Conservation (phyloP, 2,797 vertebrate genomes). For the Cuniculus paca region DNA sequence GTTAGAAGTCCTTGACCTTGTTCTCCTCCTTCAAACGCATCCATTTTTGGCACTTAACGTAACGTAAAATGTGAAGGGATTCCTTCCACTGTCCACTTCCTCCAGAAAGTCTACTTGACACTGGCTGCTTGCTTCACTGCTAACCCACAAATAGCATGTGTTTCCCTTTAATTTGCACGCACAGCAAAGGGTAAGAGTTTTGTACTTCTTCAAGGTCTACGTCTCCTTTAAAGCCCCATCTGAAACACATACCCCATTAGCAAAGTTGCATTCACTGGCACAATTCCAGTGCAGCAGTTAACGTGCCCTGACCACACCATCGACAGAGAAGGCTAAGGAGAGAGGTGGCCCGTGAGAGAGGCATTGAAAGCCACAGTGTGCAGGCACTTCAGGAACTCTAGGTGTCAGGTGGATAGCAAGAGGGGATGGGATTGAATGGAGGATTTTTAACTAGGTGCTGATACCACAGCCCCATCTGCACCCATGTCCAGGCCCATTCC, state of each 20-base stretch:
- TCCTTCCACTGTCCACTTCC: not conserved
- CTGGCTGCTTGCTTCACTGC: not conserved
- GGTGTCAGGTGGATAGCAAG: not conserved
- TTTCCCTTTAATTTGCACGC: not conserved
- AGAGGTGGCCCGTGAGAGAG: no score
- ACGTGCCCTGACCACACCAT: not conserved
- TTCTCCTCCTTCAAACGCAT: not conserved
- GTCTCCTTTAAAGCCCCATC: not conserved
- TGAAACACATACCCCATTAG: not conserved
- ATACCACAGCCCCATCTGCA: rapidly evolving
- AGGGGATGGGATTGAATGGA: not conserved
- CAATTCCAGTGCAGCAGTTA: not conserved
- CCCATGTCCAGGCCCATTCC: rapidly evolving
- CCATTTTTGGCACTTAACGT: no score
- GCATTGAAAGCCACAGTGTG: rapidly evolving
- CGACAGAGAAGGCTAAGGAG: rapidly evolving
- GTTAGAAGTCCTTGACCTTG: not conserved
- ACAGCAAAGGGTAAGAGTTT: not conserved
- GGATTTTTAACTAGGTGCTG: not conserved
- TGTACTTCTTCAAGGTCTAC: not conserved
- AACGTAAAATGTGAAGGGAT: not conserved
- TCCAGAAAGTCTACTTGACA: not conserved
- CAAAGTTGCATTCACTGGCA: not conserved
- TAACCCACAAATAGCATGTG: not conserved
- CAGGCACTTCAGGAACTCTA: not conserved